Conservation (phyloP, 2,797 vertebrate species). For the Acridotheres tristis region DNA sequence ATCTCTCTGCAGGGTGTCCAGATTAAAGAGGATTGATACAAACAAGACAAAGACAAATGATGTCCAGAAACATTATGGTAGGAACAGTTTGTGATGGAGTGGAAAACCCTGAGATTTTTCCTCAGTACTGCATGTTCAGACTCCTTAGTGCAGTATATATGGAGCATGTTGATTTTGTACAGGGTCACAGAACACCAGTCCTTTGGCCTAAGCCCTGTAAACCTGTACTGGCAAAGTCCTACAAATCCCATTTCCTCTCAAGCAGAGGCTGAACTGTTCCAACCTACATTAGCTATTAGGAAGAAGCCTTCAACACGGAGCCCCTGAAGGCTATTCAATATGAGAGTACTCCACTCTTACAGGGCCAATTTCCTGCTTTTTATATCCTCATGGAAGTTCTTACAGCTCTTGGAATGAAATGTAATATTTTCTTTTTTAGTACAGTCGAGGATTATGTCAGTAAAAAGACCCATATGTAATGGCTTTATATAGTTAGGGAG, state of each 20-base stretch:
- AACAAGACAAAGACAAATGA: not conserved
- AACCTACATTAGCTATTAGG: not conserved
- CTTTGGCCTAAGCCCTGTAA: not conserved
- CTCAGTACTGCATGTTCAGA: not conserved
- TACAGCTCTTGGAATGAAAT: constrained; percentile 64
- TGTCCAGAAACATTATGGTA: not conserved
- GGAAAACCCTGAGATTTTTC: not conserved
- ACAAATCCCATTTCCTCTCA: constrained; percentile 39
- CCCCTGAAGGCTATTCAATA: constrained; percentile 40
- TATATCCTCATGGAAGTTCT: constrained; percentile 65
- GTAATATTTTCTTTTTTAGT: constrained; percentile 70
- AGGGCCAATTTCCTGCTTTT: constrained; percentile 62
- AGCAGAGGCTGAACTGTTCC: not conserved
- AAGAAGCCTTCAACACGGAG: not conserved
- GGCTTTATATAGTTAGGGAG: constrained; percentile 65
- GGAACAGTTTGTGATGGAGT: not conserved
- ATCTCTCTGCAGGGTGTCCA: not conserved
- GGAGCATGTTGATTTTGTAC: not conserved
- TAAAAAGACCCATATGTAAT: constrained; percentile 66
- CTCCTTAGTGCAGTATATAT: not conserved
- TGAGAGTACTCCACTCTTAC: not conserved
- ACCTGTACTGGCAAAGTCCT: not conserved
- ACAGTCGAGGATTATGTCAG: constrained; percentile 65
- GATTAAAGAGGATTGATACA: not conserved
- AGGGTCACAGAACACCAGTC: not conserved